Evolutionary conservation across 2,888 invertebrate genomes (phyloP).

Genomic region (Pteria penguin): DNA sequence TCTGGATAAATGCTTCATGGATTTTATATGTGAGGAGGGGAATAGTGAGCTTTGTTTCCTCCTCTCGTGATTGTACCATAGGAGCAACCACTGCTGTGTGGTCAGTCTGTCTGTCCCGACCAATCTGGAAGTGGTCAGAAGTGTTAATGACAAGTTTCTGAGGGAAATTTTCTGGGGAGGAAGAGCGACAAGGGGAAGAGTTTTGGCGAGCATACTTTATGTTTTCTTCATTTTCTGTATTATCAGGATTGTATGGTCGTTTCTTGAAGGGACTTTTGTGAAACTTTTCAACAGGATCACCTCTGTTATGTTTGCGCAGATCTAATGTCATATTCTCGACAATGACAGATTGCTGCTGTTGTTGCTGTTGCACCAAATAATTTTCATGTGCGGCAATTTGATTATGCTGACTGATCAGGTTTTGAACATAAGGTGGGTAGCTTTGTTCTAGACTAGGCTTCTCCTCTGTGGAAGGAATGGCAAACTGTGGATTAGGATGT

Average conservation of each 20-base stretch:
- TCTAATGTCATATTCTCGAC: slow-evolving; percentile 71
- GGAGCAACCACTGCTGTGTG: slow-evolving; percentile 59
- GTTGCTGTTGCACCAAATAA: slow-evolving; percentile 17
- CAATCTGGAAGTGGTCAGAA: neutral
- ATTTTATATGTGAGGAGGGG: slow-evolving; percentile 70
- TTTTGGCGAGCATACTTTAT: slow-evolving; percentile 54
- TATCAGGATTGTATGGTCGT: slow-evolving; percentile 72
- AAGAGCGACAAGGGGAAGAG: slow-evolving; percentile 36
- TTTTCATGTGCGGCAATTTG: slow-evolving; percentile 5
- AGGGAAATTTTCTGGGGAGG: slow-evolving; percentile 25
- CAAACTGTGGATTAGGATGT: slow-evolving; percentile 33
- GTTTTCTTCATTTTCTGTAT: slow-evolving; percentile 44
- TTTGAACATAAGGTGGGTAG: slow-evolving; percentile 17
- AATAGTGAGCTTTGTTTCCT: slow-evolving; percentile 68
- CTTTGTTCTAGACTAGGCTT: slow-evolving; percentile 22
- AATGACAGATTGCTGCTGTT: slow-evolving; percentile 67
- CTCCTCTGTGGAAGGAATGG: slow-evolving; percentile 13
- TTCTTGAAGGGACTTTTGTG: slow-evolving; percentile 77
- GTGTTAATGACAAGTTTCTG: slow-evolving; percentile 29
- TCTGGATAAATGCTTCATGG: slow-evolving; percentile 69
- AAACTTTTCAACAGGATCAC: slow-evolving; percentile 66
- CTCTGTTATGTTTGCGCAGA: slow-evolving; percentile 67
- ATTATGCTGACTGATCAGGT: slow-evolving; percentile 26
- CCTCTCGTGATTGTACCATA: slow-evolving; percentile 59
- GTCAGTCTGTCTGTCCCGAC: slow-evolving; percentile 40